Base-by-base conservation (phyloP, 2,888 invertebrate genomes). In the Malthinus seriepunctatus region DNA sequence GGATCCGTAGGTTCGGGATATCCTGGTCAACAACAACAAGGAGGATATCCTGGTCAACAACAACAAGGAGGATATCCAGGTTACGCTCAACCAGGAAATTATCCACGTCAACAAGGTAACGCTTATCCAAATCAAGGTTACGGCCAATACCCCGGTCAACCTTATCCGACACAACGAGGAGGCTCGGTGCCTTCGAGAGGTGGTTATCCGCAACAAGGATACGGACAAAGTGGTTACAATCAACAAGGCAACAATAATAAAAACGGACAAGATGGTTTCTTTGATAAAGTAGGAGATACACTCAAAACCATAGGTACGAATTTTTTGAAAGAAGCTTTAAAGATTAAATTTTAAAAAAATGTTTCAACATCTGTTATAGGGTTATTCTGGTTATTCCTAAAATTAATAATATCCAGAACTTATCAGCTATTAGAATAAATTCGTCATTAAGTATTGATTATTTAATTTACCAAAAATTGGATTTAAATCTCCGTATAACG, bases 281-380 rank as follows among this genome's bases (percentile, higher is more conserved):
- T 73, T 4, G 78, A 78, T 56, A 73, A 71, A 57, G 62, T 78
- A n/a, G 72, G 71, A n/a, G 70, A 71, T 38, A 71, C 73, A 3
- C 64, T 79, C 23, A 78, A 78, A 66, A 71, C 67, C 38, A 71
- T 76, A 69, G 79, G 79, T 78, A 77, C 74, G 69, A 72, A 75
- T 63, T 62, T 77, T 55, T 67, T 79, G 42, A 76, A 74, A 69
- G 73, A 76, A 57, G 74, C 76, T 44, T 62, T 78, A 51, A 63
- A 67, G 34, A 72, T 71, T 59, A 65, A 64, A 31, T 48, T 71
- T 38, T 64, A 52, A 56, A 49, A 35, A 49, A 52, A 57, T 51
- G 50, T 50, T 44, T 37, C 60, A 60, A 57, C 67, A 60, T 76
- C 66, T 75, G 74, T 78, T 77, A 64, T 76, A 78, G 78, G 78